phyloP scores from a whole-genome alignment of 2,797 vertebrate species.

The Clarias platycephalus region DNA sequence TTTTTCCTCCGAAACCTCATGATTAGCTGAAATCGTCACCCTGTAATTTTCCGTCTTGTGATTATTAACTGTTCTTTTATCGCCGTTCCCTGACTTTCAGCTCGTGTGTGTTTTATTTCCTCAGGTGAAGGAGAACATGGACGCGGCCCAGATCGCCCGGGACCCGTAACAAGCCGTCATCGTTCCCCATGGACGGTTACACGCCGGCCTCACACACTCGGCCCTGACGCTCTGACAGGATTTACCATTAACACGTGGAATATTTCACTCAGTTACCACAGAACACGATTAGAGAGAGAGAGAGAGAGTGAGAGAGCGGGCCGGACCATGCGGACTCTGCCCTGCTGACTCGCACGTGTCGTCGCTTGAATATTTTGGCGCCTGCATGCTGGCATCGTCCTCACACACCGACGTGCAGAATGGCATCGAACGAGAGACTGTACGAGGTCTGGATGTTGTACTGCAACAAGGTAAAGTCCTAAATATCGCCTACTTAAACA shows the following conservation, averaged over 20 bases:
- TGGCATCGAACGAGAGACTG: constrained; percentile 95
- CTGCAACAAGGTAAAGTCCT: constrained; percentile 85
- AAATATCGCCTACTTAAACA: background rate
- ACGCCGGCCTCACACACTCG: background rate
- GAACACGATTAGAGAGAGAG: constrained; percentile 18
- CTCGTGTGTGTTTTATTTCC: background rate
- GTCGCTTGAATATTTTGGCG: constrained; percentile 48
- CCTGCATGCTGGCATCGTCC: constrained; percentile 43
- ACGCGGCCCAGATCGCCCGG: constrained; percentile 21
- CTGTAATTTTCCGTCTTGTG: background rate
- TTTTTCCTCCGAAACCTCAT: background rate
- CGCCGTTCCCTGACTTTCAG: background rate
- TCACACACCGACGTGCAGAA: constrained; percentile 61
- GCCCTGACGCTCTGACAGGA: constrained; percentile 14
- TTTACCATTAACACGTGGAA: constrained; percentile 5
- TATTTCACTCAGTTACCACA: background rate
- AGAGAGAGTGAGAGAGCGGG: constrained; percentile 35
- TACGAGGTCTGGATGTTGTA: constrained; percentile 99
- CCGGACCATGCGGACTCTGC: constrained; percentile 62
- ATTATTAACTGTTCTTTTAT: background rate
- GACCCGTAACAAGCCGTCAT: constrained; percentile 12
- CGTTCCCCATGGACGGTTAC: constrained; percentile 53
- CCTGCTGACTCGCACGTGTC: constrained; percentile 41
- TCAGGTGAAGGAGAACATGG: constrained; percentile 47
- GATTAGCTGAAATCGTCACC: background rate